These are phyloP conservation scores for Odocoileus virginianus DNA, from an alignment of 2,113 vertebrate species.

Conservation along the genomic window DNA sequence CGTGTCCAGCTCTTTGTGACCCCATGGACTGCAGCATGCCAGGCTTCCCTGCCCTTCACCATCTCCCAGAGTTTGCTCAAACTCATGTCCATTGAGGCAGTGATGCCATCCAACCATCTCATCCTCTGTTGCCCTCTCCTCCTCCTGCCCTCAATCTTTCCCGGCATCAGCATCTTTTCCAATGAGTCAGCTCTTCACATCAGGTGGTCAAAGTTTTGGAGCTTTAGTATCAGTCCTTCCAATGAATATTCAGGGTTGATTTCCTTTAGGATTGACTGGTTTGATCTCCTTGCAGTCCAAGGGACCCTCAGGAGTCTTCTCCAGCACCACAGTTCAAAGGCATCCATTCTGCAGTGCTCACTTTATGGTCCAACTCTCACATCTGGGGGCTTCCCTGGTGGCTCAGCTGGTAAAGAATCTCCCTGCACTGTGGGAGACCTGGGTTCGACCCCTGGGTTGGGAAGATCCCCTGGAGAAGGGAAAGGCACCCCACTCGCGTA, in stretches of 20 bases:
- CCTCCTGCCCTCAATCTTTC: not conserved
- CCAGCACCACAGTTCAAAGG: not conserved
- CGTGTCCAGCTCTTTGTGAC: not conserved
- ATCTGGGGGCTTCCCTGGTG: not conserved
- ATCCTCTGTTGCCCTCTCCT: not conserved
- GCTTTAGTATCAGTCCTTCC: not conserved
- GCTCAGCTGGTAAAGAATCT: not conserved
- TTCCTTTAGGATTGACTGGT: not conserved
- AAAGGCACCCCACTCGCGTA: not conserved
- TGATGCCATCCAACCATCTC: not conserved
- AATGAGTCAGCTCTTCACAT: not conserved
- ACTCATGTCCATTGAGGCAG: not conserved
- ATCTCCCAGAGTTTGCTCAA: not conserved
- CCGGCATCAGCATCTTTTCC: not conserved
- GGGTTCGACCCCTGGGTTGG: not conserved
- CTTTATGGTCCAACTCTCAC: not conserved
- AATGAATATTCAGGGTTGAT: not conserved
- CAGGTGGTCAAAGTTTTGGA: not conserved
- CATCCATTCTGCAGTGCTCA: not conserved
- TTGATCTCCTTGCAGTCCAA: not conserved
- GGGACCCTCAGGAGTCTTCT: not conserved
- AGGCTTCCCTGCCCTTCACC: not conserved
- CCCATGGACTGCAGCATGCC: not conserved
- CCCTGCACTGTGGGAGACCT: not conserved
- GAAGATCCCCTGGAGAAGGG: not conserved